Base-by-base conservation (phyloP, 2,113 vertebrate genomes). In the Chaenocephalus aceratus region DNA sequence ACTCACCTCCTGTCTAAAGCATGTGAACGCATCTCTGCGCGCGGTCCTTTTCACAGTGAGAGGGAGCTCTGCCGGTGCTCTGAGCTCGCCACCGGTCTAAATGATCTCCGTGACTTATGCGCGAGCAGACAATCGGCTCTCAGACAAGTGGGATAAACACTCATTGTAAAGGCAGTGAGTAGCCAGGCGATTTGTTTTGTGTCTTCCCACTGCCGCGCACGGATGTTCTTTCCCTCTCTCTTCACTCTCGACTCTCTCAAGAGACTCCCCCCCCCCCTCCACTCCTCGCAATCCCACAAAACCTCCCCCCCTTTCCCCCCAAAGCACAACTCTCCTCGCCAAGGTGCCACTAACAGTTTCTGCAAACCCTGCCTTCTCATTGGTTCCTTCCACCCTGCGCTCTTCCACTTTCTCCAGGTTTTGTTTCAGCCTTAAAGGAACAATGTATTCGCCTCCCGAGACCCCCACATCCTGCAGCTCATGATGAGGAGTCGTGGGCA, bases 101-200 rank as follows among this genome's bases (percentile, higher is more conserved):
- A 90, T 91, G 78, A 93, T 92, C 89, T 93, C 87, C 83, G 88
- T 86, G 89, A 82, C 70, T 93, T 91, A 88, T 36, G 88, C 45
- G 3, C 79, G 79, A 91, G 57, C 66, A 85, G 79, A 89, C 91
- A 89, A 95, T 82, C 93, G 89, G 74, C 85, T 94, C 90, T 94
- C 87, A 72, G 82, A 84, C 91, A 91, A 94, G 86, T 88, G 87
- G 69, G 82, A 77, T 90, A 93, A 95, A 93, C 88, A 92, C 86
- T 94, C 83, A 88, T 64, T 64, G 83, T 74, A 64, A 77, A 80
- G 70, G 66, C 69, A 49, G 71, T 10, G 59, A 78, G 64, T 58
- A 63, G 44, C 12, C 65, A 44, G 57, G 44, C 15, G 53, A 61
- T 48, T 18, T 18, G 57, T 56, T 4, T 30, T 30, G 3, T 41